Base-by-base conservation (phyloP, 1,140 invertebrate genomes). In the Bicyclus anynana region DNA sequence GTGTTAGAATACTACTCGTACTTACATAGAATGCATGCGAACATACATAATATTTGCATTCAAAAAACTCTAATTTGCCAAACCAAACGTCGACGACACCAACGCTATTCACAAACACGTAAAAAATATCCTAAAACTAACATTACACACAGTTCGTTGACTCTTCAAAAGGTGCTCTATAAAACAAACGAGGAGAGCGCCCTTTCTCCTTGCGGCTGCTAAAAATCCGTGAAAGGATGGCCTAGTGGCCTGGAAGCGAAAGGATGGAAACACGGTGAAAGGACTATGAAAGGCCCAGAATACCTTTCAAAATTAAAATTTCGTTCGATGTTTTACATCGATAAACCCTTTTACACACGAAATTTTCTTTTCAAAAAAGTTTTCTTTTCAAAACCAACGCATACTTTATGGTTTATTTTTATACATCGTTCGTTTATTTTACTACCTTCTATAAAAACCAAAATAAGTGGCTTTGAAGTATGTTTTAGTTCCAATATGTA, bases 281-380 rank as follows among this genome's bases (percentile, higher is more conserved):
- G 40, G 40, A 44, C 18, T 44, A 6, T 20, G 40, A 44, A 20
- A 18, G 40, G 16, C 40, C 2, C 17, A 12, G 40, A 12, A 20
- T 44, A 44, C 40, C 40, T 44, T 44, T 20, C 40, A 44, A 20
- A 44, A 44, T 44, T 44, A 44, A 44, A 44, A 44, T 0, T 17
- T 18, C 17, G 18, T 17, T n/a, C 16, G 40, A 33, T 33, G 29
- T 12, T 33, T 33, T 33, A 33, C 29, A 33, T 33, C 29, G 29
- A n/a, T n/a, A 33, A 12, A 33, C 29, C 10, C 10, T 33, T 33
- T 12, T 33, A 1, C 29, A 33, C 29, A 33, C 29, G 29, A 33
- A 33, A n/a, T 33, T n/a, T n/a, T n/a, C n/a, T n/a, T n/a, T n/a
- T n/a, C n/a, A n/a, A n/a, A n/a, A n/a, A n/a, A n/a, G n/a, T n/a